Conservation (phyloP, 2,797 vertebrate genomes). For the Eulemur coronatus region DNA sequence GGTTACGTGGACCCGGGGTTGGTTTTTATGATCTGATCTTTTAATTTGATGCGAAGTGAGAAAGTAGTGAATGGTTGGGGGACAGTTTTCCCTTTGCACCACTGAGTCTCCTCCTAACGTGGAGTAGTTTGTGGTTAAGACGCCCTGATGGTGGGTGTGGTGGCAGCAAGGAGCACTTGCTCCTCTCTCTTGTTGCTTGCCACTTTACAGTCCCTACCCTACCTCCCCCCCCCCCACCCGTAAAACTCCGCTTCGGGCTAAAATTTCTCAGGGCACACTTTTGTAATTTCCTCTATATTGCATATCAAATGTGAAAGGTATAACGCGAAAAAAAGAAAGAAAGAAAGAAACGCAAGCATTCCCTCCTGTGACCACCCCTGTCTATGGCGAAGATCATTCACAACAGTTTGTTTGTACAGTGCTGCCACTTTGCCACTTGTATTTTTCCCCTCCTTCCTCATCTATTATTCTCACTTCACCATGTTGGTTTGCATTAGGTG, state of each 20-base stretch:
- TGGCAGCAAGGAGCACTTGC: background rate
- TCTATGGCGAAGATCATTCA: background rate
- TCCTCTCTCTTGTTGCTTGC: background rate
- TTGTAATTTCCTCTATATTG: background rate
- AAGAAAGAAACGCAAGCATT: background rate
- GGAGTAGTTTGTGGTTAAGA: background rate
- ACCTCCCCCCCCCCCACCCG: background rate
- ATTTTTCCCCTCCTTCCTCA: constrained; percentile 39
- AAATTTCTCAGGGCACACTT: background rate
- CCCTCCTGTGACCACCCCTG: background rate
- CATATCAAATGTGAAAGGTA: background rate
- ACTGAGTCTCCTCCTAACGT: rapidly evolving
- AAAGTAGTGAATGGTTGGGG: background rate
- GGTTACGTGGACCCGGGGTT: no score
- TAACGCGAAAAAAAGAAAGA: background rate
- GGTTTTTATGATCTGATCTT: background rate
- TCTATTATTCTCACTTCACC: constrained; percentile 82
- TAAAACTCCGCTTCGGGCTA: background rate
- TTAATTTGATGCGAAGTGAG: background rate
- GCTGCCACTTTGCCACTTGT: constrained; percentile 56
- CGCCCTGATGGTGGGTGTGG: background rate
- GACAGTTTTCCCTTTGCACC: background rate
- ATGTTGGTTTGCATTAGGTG: constrained; percentile 83
- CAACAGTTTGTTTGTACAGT: constrained; percentile 69
- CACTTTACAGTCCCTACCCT: background rate